Percentiles rank a stretch among this genome's conserved stretches.
Conservation (phyloP, 2,113 vertebrate genomes). For the Gnathonemus echidnorhynchus region DNA sequence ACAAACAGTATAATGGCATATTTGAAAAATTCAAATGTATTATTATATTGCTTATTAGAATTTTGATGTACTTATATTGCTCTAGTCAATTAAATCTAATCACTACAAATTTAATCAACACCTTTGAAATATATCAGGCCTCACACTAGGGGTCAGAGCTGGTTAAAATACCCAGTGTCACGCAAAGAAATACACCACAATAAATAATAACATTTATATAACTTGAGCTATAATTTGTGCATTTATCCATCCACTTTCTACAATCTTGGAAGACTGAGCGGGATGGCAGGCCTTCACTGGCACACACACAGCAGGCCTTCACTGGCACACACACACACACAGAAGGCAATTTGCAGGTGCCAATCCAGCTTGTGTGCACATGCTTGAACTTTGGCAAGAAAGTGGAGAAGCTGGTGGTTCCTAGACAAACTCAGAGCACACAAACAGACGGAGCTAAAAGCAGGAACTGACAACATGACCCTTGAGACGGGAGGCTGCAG, state of each 20-base stretch:
- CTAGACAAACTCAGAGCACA: background rate
- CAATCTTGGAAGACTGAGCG: background rate
- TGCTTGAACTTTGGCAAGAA: background rate
- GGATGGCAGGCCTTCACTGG: background rate
- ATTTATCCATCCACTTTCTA: background rate
- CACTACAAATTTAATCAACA: background rate
- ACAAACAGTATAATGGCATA: background rate
- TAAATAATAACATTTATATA: background rate
- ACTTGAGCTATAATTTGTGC: background rate
- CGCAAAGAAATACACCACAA: background rate
- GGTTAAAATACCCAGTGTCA: background rate
- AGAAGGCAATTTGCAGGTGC: background rate
- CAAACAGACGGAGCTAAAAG: background rate
- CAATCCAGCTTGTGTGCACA: background rate
- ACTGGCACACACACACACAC: background rate
- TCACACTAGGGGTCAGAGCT: background rate
- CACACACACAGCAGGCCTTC: background rate
- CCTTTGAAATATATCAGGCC: background rate
- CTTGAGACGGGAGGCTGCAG: background rate
- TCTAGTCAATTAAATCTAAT: background rate
- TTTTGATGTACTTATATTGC: background rate
- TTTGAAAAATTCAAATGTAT: background rate
- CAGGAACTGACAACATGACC: background rate
- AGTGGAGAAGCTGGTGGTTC: background rate
- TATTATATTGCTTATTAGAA: background rate